Conservation (phyloP, 2,113 vertebrate genomes). For the Grammomys surdaster region DNA sequence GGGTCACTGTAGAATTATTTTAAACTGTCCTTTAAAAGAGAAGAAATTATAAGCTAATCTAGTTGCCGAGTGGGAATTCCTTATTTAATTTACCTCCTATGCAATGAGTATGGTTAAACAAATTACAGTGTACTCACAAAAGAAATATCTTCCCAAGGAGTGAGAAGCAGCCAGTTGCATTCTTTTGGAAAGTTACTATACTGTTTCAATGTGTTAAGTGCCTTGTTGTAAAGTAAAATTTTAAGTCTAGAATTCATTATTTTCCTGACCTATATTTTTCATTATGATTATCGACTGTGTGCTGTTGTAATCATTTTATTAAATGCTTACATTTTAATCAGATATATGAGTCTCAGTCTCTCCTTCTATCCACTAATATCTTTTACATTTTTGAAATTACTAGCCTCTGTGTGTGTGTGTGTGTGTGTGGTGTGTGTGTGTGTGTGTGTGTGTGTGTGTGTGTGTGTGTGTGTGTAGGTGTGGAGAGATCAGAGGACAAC, state of each 20-base stretch:
- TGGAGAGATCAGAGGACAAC: too few species aligned
- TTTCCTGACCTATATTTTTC: slow-evolving; percentile 74
- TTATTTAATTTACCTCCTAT: slow-evolving; percentile 76
- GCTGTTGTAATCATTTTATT: slow-evolving; percentile 77
- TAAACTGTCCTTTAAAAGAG: slow-evolving; percentile 64
- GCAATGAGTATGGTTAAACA: slow-evolving; percentile 60
- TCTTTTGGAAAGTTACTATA: slow-evolving; percentile 77
- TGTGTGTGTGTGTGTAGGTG: background rate
- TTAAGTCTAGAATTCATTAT: slow-evolving; percentile 70
- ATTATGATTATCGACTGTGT: slow-evolving; percentile 63
- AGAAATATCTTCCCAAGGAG: background rate
- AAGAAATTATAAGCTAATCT: slow-evolving; percentile 56
- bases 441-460: background rate
- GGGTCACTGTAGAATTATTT: slow-evolving; percentile 42
- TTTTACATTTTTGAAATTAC: background rate
- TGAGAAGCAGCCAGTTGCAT: slow-evolving; percentile 34
- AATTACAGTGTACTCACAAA: slow-evolving; percentile 44
- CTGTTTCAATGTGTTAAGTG: slow-evolving; percentile 80
- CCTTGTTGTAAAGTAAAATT: slow-evolving; percentile 75
- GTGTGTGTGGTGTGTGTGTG: background rate
- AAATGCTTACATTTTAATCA: slow-evolving; percentile 75
- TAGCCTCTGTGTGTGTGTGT: background rate
- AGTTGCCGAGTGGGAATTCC: slow-evolving; percentile 62
- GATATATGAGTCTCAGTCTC: slow-evolving; percentile 45
- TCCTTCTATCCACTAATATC: background rate